A percentile compares a stretch with the other conserved stretches of the same genome.
phyloP scores from a whole-genome alignment of 2,888 invertebrate species.

The Conomelus anceps region DNA sequence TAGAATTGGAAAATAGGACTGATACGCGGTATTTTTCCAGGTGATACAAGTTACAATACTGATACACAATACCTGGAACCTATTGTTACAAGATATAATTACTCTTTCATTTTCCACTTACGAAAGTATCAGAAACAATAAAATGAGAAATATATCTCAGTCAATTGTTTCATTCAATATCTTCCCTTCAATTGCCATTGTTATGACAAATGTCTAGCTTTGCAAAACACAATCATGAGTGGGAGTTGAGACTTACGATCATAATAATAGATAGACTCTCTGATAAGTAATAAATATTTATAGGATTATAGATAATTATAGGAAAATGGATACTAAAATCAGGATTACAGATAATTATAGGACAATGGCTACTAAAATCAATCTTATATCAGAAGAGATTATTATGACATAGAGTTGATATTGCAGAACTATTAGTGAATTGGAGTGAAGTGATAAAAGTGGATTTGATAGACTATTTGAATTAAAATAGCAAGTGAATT shows the following conservation, averaged over 20 bases:
- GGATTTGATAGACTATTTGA: not conserved
- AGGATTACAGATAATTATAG: too few relatives aligned
- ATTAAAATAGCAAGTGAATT: not conserved
- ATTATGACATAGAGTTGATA: not conserved
- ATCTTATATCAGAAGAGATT: not conserved
- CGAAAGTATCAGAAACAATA: not conserved
- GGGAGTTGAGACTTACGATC: too few relatives aligned
- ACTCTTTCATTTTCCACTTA: not conserved
- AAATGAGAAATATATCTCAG: not conserved
- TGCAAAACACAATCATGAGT: not conserved
- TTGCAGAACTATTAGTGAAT: not conserved
- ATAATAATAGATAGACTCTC: too few relatives aligned
- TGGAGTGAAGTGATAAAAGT: not conserved
- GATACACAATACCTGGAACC: not conserved
- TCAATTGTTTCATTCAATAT: not conserved
- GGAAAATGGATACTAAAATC: too few relatives aligned
- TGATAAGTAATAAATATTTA: too few relatives aligned
- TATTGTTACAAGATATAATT: not conserved
- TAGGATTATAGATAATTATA: too few relatives aligned
- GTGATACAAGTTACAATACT: not conserved
- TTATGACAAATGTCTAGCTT: not conserved
- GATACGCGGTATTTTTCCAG: not conserved
- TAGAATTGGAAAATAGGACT: not conserved
- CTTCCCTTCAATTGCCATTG: not conserved
- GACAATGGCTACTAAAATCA: not conserved